These are phyloP conservation scores for Cricetomys ansorgei DNA, from an alignment of 2,113 vertebrate genomes.

Conservation along the genomic window DNA sequence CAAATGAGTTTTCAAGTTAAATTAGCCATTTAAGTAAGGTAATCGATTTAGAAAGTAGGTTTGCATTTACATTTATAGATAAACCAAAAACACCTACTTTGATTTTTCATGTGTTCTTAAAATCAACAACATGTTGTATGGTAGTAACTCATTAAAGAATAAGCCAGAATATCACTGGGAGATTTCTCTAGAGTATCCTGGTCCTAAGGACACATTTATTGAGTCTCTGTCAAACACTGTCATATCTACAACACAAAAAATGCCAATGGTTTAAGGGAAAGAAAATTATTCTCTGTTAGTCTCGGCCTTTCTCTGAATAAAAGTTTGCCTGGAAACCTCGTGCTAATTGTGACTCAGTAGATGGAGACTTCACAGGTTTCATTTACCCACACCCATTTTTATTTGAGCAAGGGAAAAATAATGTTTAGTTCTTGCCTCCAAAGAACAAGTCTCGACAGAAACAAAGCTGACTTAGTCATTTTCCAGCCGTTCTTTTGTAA, in stretches of 20 bases:
- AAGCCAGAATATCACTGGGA: not conserved
- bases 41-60: not conserved
- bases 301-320: not conserved
- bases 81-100: not conserved
- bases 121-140: not conserved
- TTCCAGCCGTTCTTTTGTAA: not conserved
- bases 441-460: constrained; percentile 54
- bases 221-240: no score
- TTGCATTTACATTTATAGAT: not conserved
- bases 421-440: not conserved
- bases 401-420: not conserved
- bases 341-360: constrained; percentile 61
- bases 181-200: not conserved
- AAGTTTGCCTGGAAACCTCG: constrained; percentile 45
- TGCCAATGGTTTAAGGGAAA: not conserved
- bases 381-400: constrained; percentile 45
- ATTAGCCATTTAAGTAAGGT: constrained; percentile 15
- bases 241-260: not conserved
- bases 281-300: not conserved
- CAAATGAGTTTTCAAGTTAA: constrained; percentile 1
- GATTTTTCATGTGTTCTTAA: not conserved
- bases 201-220: not conserved
- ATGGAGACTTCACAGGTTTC: constrained; percentile 45
- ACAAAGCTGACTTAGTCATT: not conserved
- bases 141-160: not conserved